Conservation (phyloP, 92 coral and sea anemone species). For the Anthopleura xanthogrammica region DNA sequence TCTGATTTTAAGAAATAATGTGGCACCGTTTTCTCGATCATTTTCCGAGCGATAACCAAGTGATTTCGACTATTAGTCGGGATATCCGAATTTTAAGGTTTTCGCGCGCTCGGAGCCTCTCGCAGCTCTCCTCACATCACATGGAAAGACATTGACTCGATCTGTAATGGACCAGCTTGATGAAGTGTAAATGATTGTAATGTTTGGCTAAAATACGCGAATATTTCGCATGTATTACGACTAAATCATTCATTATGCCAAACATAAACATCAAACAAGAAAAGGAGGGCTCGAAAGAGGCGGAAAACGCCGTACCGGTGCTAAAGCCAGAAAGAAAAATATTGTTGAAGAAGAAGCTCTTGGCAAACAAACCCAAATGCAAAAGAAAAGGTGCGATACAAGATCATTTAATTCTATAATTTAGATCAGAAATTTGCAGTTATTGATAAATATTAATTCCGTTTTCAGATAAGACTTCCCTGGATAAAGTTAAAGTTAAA, state of each 20-base stretch:
- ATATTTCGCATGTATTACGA: neutral
- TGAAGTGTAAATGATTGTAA: neutral
- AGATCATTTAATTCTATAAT: neutral
- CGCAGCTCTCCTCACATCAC: neutral
- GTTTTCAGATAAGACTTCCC: conserved; percentile 27
- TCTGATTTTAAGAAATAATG: neutral
- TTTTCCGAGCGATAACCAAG: neutral
- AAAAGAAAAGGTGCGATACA: neutral
- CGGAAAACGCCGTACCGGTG: neutral
- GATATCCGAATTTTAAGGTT: neutral
- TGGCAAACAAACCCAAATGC: neutral
- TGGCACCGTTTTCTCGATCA: neutral
- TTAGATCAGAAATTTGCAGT: too few relatives aligned
- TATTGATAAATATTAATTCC: neutral
- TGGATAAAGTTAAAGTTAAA: conserved; percentile 65
- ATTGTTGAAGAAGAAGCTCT: neutral
- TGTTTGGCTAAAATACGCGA: neutral
- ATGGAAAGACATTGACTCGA: neutral
- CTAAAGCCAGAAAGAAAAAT: neutral
- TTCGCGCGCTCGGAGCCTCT: neutral
- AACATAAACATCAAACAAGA: conserved; percentile 27
- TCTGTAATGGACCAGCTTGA: neutral
- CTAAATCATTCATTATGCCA: conserved; percentile 9
- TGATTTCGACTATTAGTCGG: neutral
- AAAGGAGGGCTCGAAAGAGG: neutral